These are phyloP conservation scores for Ochropleura leucogaster DNA, from an alignment of 2,888 invertebrate genomes.

Conservation along the genomic window DNA sequence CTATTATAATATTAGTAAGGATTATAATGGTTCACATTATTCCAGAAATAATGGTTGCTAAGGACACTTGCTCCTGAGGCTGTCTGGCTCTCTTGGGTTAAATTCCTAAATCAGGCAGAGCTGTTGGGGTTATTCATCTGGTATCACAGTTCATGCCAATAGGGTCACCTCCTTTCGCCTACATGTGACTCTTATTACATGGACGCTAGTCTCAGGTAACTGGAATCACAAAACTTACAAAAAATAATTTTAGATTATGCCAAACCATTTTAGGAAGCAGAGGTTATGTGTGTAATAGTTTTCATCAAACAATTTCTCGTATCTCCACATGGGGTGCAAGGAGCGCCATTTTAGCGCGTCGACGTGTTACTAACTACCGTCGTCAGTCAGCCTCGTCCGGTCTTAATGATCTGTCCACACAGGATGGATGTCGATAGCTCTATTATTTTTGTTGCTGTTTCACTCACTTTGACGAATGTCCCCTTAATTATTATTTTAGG, in stretches of 20 bases:
- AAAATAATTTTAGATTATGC: background rate
- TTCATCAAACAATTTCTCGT: background rate
- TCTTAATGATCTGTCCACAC: conserved; percentile 82
- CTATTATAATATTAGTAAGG: no score
- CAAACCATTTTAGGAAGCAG: background rate
- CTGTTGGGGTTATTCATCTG: background rate
- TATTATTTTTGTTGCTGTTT: conserved; percentile 63
- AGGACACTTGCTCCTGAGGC: background rate
- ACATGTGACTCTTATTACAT: background rate
- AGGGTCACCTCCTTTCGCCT: background rate
- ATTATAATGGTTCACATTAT: background rate
- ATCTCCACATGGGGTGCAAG: background rate
- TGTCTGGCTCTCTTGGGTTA: background rate
- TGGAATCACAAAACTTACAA: background rate
- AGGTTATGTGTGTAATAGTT: background rate
- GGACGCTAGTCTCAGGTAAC: no score
- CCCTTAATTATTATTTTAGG: conserved; percentile 40
- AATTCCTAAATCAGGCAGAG: background rate
- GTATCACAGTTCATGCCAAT: background rate
- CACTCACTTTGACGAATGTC: conserved; percentile 46
- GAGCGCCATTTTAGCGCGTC: conserved; percentile 74
- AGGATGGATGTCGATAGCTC: conserved; percentile 77
- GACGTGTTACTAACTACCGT: conserved; percentile 71
- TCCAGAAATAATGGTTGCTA: background rate
- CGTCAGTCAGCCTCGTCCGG: conserved; percentile 74